These are phyloP conservation scores for Saccostrea cuccullata DNA, from an alignment of 1,140 invertebrate genomes.

Conservation along the genomic window DNA sequence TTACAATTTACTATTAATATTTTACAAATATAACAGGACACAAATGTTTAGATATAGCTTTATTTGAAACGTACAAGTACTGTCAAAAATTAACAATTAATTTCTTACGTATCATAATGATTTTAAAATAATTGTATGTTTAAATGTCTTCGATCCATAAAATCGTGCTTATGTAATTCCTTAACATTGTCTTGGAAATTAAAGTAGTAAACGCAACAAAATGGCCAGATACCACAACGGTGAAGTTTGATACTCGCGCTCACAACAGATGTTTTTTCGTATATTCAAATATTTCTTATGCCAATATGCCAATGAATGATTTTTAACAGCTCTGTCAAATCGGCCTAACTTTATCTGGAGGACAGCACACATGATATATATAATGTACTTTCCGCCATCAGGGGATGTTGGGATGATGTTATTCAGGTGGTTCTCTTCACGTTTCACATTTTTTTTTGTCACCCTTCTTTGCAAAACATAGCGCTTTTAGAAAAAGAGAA, in stretches of 20 bases:
- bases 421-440: background rate
- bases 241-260: background rate
- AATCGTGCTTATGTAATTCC: too few relatives aligned
- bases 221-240: background rate
- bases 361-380: background rate
- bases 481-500: background rate
- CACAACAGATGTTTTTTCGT: background rate
- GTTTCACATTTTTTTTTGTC: background rate
- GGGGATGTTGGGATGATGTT: background rate
- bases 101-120: too few relatives aligned
- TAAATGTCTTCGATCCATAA: too few relatives aligned
- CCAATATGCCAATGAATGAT: background rate
- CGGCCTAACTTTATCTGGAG: background rate
- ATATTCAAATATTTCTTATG: background rate
- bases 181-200: background rate
- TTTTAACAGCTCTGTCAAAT: background rate
- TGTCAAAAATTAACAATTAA: too few relatives aligned
- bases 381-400: background rate
- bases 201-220: background rate
- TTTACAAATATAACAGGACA: too few relatives aligned
- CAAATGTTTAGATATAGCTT: too few relatives aligned
- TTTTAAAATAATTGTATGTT: too few relatives aligned
- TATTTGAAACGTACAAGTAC: too few relatives aligned
- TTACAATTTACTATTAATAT: too few relatives aligned
- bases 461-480: background rate